phyloP scores from a whole-genome alignment of 2,888 invertebrate genomes.

The Agrotis clavis region DNA sequence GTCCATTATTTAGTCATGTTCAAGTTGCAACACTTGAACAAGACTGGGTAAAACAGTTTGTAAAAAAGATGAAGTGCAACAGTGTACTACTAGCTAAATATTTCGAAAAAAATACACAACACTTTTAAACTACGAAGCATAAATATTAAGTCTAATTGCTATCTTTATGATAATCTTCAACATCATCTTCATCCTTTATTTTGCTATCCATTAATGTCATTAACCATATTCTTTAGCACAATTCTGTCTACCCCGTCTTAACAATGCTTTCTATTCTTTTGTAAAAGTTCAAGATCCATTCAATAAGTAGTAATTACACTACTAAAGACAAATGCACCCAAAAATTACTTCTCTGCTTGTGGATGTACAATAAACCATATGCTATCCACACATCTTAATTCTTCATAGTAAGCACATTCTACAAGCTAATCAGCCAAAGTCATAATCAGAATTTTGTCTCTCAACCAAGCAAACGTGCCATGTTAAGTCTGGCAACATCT shows the following conservation, averaged over 20 bases:
- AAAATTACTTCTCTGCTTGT: background rate
- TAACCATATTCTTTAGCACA: no score
- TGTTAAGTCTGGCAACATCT: conserved; percentile 49
- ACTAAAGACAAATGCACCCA: background rate
- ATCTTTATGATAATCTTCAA: background rate
- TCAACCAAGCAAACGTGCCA: conserved; percentile 23
- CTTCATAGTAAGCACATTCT: background rate
- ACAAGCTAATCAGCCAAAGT: background rate
- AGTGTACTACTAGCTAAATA: background rate
- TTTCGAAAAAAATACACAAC: background rate
- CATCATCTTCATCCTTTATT: background rate
- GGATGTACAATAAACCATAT: background rate
- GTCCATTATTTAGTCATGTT: conserved; percentile 19
- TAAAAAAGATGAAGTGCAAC: conserved; percentile 11
- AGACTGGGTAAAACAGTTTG: background rate
- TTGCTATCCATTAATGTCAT: background rate
- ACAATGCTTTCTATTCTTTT: background rate
- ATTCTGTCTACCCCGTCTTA: background rate
- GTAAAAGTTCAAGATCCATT: background rate
- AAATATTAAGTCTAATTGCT: conserved; percentile 4
- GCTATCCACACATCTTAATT: background rate
- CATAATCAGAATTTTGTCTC: conserved; percentile 17
- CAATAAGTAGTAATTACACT: no score
- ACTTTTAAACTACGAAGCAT: background rate
- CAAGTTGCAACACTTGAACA: conserved; percentile 3